Percentiles rank a stretch among this genome's conserved stretches.
Conservation (phyloP, 2,797 vertebrate genomes). For the Megaceryle alcyon region DNA sequence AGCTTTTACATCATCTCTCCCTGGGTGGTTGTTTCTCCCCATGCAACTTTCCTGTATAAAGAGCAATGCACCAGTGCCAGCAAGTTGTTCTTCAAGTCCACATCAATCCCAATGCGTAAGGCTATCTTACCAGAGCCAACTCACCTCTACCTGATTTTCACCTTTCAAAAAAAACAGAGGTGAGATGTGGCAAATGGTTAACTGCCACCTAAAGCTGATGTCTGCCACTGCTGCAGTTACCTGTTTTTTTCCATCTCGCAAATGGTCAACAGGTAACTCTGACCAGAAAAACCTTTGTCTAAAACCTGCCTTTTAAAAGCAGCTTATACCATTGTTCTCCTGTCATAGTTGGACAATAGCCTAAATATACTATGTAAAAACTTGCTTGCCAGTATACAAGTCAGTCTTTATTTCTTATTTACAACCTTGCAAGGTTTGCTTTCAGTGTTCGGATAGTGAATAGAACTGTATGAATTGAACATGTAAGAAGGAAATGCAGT, state of each 20-base stretch:
- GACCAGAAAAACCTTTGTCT: not conserved
- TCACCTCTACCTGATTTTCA: not conserved
- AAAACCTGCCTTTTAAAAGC: not conserved
- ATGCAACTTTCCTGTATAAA: not conserved
- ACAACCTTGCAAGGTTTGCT: slow-evolving; percentile 11
- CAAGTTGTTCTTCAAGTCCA: not conserved
- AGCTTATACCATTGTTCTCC: not conserved
- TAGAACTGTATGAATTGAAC: not conserved
- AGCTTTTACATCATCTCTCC: not conserved
- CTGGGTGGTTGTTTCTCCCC: not conserved
- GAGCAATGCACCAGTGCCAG: not conserved
- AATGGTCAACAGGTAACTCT: not conserved
- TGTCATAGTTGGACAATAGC: not conserved
- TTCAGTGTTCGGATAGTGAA: not conserved
- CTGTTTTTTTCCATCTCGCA: not conserved
- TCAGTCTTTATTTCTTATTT: slow-evolving; percentile 18
- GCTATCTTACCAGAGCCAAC: not conserved
- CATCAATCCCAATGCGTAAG: not conserved
- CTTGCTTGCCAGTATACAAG: not conserved
- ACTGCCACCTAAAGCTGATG: not conserved
- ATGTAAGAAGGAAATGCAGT: not conserved
- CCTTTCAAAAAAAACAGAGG: not conserved
- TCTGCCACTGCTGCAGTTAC: not conserved
- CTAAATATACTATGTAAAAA: slow-evolving; percentile 43
- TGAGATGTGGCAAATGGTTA: not conserved